A percentile compares a stretch with the other conserved stretches of the same genome.
Evolutionary conservation across 2,797 vertebrate species (phyloP).

Genomic region (Aselliscus stoliczkanus): DNA sequence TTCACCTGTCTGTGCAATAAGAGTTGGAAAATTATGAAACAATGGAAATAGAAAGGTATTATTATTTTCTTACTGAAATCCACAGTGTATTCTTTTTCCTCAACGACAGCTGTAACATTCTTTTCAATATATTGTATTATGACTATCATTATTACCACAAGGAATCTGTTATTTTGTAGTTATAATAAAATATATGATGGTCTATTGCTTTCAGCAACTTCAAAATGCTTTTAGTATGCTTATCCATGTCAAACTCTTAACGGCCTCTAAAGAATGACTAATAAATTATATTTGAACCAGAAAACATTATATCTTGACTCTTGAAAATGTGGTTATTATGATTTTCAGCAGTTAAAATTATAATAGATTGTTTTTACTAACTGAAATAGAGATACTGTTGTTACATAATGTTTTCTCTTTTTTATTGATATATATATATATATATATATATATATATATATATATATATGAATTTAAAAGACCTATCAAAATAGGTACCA

Average conservation of each 20-base stretch:
- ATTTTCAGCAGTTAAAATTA: background rate
- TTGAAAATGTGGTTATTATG: background rate
- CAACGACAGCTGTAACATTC: background rate
- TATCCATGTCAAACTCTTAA: background rate
- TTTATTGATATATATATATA: too few species aligned
- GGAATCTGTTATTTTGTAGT: background rate
- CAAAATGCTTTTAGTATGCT: background rate
- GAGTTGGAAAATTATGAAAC: background rate
- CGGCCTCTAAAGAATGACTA: background rate
- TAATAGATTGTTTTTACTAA: background rate
- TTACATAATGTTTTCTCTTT: background rate
- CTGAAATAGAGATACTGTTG: background rate
- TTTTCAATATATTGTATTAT: background rate
- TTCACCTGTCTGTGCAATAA: background rate
- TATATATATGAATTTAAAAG: background rate
- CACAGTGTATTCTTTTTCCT: background rate
- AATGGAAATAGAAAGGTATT: background rate
- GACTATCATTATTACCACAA: background rate
- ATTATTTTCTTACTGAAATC: background rate
- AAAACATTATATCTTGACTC: background rate
- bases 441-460: background rate
- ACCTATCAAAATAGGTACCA: background rate
- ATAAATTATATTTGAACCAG: background rate
- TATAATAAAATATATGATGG: background rate
- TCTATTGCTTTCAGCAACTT: background rate